Percentiles rank a stretch among this genome's conserved stretches.
Evolutionary conservation across 2,113 vertebrate species (phyloP).

Genomic region (Dipodomys spectabilis): DNA sequence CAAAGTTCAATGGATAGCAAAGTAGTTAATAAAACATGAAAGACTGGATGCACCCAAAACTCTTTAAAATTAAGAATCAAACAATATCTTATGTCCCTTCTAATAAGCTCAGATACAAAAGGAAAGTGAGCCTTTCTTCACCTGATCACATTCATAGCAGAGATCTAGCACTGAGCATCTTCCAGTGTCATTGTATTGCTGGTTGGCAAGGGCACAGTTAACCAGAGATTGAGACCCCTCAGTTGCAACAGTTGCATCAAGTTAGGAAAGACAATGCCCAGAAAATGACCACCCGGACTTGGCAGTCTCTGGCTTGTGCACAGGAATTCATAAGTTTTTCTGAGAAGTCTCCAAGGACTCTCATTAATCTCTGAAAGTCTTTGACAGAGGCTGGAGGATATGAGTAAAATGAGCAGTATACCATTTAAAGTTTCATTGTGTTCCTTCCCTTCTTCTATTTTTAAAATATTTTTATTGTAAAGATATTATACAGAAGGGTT

Average conservation of each 20-base stretch:
- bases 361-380: background rate
- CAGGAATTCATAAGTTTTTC: background rate
- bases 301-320: background rate
- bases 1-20: background rate
- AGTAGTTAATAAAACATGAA: background rate
- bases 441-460: background rate
- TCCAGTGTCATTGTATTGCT: background rate
- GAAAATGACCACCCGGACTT: background rate
- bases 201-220: background rate
- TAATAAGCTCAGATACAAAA: background rate
- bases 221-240: background rate
- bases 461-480: too few species aligned
- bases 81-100: background rate
- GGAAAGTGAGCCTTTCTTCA: background rate
- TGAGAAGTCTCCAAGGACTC: background rate
- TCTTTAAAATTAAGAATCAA: background rate
- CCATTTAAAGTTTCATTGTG: too few species aligned
- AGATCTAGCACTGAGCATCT: background rate
- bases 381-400: background rate
- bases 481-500: too few species aligned
- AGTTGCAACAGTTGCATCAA: background rate
- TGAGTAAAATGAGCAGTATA: background rate
- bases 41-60: background rate
- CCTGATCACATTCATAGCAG: background rate
- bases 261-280: background rate